These are phyloP conservation scores for Neogobius melanostomus DNA, from an alignment of 2,113 vertebrate genomes.

Conservation along the genomic window DNA sequence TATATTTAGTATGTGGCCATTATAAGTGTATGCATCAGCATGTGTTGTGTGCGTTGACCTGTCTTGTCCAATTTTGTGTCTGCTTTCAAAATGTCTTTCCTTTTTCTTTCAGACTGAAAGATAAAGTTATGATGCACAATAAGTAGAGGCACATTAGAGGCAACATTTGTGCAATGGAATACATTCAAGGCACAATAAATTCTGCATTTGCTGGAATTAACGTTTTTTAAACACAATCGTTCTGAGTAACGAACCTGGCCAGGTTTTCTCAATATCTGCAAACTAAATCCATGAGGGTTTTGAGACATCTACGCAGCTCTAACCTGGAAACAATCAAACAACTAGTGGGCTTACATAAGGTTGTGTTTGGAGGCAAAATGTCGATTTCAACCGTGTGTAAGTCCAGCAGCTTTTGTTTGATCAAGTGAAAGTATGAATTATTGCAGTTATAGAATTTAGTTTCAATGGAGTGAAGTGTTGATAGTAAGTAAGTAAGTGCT, in stretches of 20 bases:
- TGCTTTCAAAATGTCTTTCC: slow-evolving; percentile 15
- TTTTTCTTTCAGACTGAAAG: slow-evolving; percentile 44
- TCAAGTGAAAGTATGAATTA: no score
- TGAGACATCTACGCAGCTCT: no score
- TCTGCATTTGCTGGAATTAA: slow-evolving; percentile 8
- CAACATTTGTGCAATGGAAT: slow-evolving; percentile 11
- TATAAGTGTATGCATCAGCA: slow-evolving; percentile 20
- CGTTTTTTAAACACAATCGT: not conserved
- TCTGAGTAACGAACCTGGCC: not conserved
- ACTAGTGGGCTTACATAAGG: no score
- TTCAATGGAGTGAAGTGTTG: no score
- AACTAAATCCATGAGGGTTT: no score
- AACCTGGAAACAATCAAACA: no score
- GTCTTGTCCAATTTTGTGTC: slow-evolving; percentile 24
- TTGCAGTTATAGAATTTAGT: no score
- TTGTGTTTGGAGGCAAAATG: no score
- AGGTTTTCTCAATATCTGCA: not conserved
- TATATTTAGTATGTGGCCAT: slow-evolving; percentile 20
- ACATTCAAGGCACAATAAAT: slow-evolving; percentile 25
- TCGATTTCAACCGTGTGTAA: no score
- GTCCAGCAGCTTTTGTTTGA: no score
- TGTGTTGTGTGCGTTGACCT: slow-evolving; percentile 13
- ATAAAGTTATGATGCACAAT: slow-evolving; percentile 27
- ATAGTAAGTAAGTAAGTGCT: no score
- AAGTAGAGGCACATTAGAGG: slow-evolving; percentile 1